Conservation (phyloP, 2,888 invertebrate species). For the Seira ritae region DNA sequence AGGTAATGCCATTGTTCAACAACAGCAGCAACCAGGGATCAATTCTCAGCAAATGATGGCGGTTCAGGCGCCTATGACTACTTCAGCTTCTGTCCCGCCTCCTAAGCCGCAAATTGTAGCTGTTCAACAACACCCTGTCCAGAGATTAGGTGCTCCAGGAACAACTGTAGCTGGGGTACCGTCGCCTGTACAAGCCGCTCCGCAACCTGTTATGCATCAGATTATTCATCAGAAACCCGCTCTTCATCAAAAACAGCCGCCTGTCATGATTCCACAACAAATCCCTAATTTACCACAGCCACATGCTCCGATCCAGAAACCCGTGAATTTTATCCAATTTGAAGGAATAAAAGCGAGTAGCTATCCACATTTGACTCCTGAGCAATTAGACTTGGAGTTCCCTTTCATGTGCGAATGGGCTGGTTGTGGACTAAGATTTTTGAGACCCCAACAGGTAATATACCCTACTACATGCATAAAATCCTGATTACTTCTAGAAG, state of each 20-base stretch:
- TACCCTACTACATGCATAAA: too few species aligned
- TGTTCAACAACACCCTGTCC: not conserved
- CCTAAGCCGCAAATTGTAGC: not conserved
- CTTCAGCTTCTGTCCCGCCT: not conserved
- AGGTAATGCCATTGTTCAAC: not conserved
- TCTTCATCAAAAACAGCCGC: constrained; percentile 40
- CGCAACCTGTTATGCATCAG: not conserved
- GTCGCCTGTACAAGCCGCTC: not conserved
- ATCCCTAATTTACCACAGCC: constrained; percentile 17
- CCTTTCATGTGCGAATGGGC: constrained; percentile 91
- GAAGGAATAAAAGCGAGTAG: constrained; percentile 48
- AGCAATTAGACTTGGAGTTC: constrained; percentile 64
- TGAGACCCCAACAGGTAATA: constrained; percentile 69
- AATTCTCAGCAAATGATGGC: not conserved
- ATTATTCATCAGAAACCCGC: constrained; percentile 12
- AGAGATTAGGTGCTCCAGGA: not conserved
- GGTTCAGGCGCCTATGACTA: not conserved
- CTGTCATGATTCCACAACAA: constrained; percentile 24
- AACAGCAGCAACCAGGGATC: not conserved
- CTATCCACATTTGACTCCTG: constrained; percentile 56
- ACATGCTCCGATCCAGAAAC: not conserved
- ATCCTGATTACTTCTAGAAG: not conserved
- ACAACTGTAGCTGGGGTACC: not conserved
- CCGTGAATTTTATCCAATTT: constrained; percentile 15
- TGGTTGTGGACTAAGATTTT: constrained; percentile 80